Conservation (phyloP, 2,888 invertebrate genomes). For the Chesias legatella region DNA sequence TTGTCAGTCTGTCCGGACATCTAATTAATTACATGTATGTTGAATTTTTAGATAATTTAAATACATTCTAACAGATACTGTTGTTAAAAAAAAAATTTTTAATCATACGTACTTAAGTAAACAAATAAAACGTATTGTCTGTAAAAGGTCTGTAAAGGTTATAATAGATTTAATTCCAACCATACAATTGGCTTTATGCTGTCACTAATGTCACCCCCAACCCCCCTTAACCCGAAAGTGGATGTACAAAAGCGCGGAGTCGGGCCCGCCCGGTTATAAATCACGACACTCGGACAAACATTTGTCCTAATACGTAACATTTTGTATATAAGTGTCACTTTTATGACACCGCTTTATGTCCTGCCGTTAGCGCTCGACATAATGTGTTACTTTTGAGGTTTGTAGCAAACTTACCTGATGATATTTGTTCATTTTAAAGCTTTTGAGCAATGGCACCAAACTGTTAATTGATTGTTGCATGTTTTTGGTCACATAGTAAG, state of each 20-base stretch:
- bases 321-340: slow-evolving; percentile 23
- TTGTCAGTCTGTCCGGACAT: too few species aligned
- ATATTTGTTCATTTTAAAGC: neutral
- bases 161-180: too few species aligned
- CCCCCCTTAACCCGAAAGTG: neutral
- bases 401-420: slow-evolving; percentile 1
- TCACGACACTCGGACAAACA: slow-evolving; percentile 18
- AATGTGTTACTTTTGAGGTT: slow-evolving; percentile 15
- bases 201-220: neutral
- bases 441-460: too few species aligned
- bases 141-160: too few species aligned
- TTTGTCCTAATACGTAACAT: slow-evolving; percentile 25
- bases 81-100: too few species aligned
- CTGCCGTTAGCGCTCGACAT: slow-evolving; percentile 12
- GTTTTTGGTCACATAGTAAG: too few species aligned
- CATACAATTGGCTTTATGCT: too few species aligned
- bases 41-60: neutral
- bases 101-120: too few species aligned
- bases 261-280: slow-evolving; percentile 9
- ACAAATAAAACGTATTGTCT: too few species aligned
- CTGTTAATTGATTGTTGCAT: too few species aligned
- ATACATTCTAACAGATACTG: too few species aligned
- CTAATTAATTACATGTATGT: too few species aligned
- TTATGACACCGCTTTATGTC: slow-evolving; percentile 21
- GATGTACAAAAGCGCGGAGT: slow-evolving; percentile 3